A percentile compares a stretch with the other conserved stretches of the same genome.
Evolutionary conservation across 2,888 invertebrate genomes (phyloP).

Genomic region (Hirtodrosophila histrioides): DNA sequence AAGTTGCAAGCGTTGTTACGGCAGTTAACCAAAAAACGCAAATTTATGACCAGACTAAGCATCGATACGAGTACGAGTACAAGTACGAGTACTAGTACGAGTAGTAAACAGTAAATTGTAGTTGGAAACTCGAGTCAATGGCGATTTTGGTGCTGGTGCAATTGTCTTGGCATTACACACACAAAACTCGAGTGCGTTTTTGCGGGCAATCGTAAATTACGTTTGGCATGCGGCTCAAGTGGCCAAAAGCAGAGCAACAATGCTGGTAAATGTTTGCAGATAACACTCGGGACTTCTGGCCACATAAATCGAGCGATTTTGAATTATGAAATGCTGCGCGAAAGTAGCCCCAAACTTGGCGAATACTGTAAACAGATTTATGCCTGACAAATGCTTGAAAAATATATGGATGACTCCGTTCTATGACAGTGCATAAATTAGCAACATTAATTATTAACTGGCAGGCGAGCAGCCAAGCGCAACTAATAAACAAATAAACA

Average conservation of each 20-base stretch:
- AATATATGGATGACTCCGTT: conserved; percentile 50
- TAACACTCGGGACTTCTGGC: not conserved
- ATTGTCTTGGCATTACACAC: conserved; percentile 64
- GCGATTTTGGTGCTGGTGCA: conserved; percentile 44
- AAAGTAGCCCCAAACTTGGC: conserved; percentile 22
- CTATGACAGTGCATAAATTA: conserved; percentile 73
- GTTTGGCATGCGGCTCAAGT: conserved; percentile 64
- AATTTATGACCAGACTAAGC: conserved; percentile 65
- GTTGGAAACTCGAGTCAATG: conserved; percentile 20
- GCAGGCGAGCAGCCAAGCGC: conserved; percentile 15
- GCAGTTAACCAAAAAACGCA: conserved; percentile 67
- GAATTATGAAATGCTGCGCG: conserved; percentile 59
- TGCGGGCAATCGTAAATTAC: conserved; percentile 68
- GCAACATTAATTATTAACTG: conserved; percentile 68
- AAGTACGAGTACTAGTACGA: not conserved
- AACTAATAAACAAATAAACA: conserved; percentile 51
- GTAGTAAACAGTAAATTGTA: conserved; percentile 13
- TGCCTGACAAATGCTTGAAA: conserved; percentile 32
- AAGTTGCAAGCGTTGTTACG: conserved; percentile 23
- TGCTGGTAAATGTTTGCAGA: conserved; percentile 36
- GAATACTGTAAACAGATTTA: conserved; percentile 42
- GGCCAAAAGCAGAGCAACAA: conserved; percentile 27
- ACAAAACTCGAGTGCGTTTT: conserved; percentile 44
- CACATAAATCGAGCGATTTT: conserved; percentile 64
- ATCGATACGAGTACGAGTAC: conserved; percentile 34